Conservation (phyloP, 2,113 vertebrate genomes). For the Struthio camelus region DNA sequence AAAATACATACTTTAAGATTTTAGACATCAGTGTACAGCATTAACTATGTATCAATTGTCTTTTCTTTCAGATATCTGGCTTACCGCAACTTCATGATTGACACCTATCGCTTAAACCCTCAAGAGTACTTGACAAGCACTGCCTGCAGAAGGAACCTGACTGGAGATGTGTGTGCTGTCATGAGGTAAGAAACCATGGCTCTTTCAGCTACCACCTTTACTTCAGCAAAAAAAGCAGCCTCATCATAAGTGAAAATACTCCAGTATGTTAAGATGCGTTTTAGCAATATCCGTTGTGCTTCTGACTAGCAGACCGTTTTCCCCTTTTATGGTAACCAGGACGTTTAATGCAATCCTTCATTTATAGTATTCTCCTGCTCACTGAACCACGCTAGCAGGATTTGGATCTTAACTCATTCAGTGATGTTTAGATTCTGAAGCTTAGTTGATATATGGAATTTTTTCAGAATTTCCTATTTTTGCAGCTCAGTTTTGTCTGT, state of each 20-base stretch:
- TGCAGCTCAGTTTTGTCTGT: not conserved
- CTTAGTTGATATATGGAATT: not conserved
- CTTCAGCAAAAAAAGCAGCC: not conserved
- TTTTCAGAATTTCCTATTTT: not conserved
- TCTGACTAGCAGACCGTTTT: not conserved
- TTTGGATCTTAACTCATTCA: not conserved
- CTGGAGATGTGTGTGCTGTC: constrained; percentile 94
- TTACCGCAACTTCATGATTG: constrained; percentile 99
- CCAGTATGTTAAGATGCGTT: fast-evolving
- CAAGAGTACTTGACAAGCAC: constrained; percentile 98
- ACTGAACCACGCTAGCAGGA: not conserved
- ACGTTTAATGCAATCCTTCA: not conserved
- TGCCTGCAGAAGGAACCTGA: constrained; percentile 94
- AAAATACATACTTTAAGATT: fast-evolving
- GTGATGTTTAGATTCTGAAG: not conserved
- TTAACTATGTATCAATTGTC: fast-evolving
- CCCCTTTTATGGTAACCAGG: not conserved
- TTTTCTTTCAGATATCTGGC: constrained; percentile 88
- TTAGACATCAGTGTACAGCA: fast-evolving
- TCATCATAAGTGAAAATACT: fast-evolving
- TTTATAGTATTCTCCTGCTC: not conserved
- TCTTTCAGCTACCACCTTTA: no score
- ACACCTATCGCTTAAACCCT: constrained; percentile 96
- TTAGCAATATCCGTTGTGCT: fast-evolving
- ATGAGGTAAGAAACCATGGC: constrained; percentile 83